Evolutionary conservation across 2,113 vertebrate species (phyloP).

Genomic region (Isichthys henryi): DNA sequence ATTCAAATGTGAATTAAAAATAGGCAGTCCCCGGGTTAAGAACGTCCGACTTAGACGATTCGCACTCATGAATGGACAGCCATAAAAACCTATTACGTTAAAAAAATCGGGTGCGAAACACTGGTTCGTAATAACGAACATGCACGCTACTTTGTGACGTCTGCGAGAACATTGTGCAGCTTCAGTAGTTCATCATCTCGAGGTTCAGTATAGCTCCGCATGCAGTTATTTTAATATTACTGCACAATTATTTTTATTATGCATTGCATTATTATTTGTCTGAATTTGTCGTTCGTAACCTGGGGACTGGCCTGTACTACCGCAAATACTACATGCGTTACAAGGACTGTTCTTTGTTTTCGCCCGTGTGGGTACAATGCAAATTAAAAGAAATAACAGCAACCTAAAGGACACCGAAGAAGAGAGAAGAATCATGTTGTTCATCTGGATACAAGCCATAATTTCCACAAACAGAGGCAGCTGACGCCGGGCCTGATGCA

Average conservation of each 20-base stretch:
- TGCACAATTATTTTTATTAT: background rate
- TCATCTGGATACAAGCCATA: constrained; percentile 33
- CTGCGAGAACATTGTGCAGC: background rate
- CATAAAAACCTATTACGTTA: background rate
- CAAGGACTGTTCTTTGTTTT: background rate
- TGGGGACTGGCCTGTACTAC: background rate
- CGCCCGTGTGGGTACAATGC: background rate
- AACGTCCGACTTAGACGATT: background rate
- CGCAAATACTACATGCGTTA: background rate
- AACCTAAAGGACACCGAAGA: background rate
- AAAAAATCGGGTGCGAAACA: background rate
- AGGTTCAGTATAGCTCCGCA: background rate
- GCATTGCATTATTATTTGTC: background rate
- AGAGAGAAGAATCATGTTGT: constrained; percentile 1
- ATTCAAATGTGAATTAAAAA: constrained; percentile 19
- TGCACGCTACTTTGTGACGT: background rate
- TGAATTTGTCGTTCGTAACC: background rate
- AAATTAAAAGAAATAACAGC: background rate
- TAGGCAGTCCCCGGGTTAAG: background rate
- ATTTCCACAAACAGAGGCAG: constrained; percentile 19
- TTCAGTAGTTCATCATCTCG: background rate
- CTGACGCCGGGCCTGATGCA: background rate
- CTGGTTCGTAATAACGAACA: background rate
- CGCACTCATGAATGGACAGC: background rate
- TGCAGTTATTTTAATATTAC: background rate